These are phyloP conservation scores for Tetramorium parvispinum DNA, from an alignment of 1,140 invertebrate species.

Conservation along the genomic window DNA sequence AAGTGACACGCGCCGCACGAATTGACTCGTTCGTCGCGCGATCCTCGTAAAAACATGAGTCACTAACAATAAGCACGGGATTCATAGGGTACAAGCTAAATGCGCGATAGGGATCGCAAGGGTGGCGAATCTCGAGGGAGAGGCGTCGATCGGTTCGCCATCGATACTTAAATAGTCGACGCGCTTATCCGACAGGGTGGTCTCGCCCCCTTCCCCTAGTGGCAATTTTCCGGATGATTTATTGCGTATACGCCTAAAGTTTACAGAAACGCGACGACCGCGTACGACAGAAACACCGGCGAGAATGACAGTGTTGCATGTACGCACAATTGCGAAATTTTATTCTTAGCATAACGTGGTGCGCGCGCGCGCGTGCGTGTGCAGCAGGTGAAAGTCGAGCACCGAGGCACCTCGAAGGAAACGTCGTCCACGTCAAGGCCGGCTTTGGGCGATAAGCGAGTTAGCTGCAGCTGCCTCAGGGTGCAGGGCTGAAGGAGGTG, in stretches of 20 bases:
- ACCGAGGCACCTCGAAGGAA: conserved; percentile 22
- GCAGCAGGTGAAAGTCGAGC: conserved; percentile 53
- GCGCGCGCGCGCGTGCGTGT: not conserved
- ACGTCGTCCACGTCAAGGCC: conserved; percentile 52
- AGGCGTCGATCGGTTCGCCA: conserved; percentile 54
- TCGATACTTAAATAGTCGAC: conserved; percentile 69
- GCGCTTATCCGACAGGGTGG: conserved; percentile 23
- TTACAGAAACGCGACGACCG: conserved; percentile 12
- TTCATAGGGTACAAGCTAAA: conserved; percentile 38
- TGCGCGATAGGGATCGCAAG: conserved; percentile 11
- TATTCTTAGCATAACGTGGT: conserved; percentile 52
- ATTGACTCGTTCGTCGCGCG: conserved; percentile 46
- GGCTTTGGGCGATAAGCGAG: conserved; percentile 52
- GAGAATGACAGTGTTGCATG: not conserved
- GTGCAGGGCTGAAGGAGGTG: conserved; percentile 36
- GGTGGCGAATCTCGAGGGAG: conserved; percentile 30
- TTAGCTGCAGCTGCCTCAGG: conserved; percentile 47
- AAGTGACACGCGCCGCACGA: conserved; percentile 26
- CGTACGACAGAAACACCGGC: not conserved
- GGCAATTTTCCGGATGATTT: conserved; percentile 63
- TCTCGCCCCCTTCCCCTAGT: not conserved
- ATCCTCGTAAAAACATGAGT: conserved; percentile 64
- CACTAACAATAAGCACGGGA: conserved; percentile 25
- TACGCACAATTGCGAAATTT: conserved; percentile 31
- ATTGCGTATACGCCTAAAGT: conserved; percentile 32